Evolutionary conservation across 2,797 vertebrate genomes (phyloP).

Genomic region (Cossypha polioptera): DNA sequence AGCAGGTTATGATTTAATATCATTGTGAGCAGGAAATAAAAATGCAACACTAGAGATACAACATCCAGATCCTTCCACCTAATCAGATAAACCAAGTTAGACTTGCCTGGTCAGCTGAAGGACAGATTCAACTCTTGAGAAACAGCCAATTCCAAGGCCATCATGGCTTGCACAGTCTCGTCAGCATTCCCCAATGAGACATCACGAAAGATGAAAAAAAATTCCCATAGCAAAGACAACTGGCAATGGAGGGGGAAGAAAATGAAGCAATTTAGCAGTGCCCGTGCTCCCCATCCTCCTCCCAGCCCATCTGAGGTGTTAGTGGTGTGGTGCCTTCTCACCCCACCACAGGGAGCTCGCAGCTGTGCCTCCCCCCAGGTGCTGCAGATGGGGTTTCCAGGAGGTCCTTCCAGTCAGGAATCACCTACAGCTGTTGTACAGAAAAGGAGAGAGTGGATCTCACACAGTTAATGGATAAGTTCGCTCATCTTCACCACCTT

Average conservation of each 20-base stretch:
- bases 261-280: background rate
- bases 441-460: background rate
- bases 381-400: background rate
- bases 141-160: background rate
- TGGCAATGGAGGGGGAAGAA: rapidly evolving
- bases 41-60: background rate
- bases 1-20: conserved; percentile 18
- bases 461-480: conserved; percentile 48
- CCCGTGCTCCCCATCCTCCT: background rate
- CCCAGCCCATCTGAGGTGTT: background rate
- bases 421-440: conserved; percentile 37
- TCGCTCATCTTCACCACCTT: conserved; percentile 51
- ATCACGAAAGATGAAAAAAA: background rate
- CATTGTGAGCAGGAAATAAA: conserved; percentile 33
- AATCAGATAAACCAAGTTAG: conserved; percentile 24
- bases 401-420: background rate
- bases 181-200: background rate
- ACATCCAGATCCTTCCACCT: background rate
- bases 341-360: background rate
- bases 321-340: background rate
- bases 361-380: conserved; percentile 57
- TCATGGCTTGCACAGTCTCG: background rate
- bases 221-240: background rate
- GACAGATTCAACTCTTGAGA: background rate
- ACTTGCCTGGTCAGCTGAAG: conserved; percentile 7